Percentiles rank a stretch among this genome's conserved stretches.
These are phyloP conservation scores for Progne subis DNA, from an alignment of 2,113 vertebrate genomes.

Conservation along the genomic window DNA sequence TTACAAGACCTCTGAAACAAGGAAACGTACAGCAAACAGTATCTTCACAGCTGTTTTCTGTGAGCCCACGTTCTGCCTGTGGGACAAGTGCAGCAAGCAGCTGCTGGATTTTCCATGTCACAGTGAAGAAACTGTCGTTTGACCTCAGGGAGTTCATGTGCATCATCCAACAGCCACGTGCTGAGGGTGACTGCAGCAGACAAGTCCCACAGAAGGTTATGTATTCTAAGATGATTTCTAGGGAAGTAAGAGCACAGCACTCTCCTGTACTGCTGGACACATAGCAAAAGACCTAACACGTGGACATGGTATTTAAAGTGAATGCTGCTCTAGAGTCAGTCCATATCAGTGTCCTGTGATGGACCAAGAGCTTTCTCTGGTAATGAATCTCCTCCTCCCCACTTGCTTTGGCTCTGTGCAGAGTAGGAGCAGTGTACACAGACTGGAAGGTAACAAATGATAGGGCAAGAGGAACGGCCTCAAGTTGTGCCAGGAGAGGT, in stretches of 20 bases:
- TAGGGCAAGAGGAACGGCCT: neutral
- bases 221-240: neutral
- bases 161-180: neutral
- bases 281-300: fast-evolving
- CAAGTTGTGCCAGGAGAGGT: neutral
- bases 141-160: neutral
- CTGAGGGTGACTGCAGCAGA: neutral
- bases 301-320: neutral
- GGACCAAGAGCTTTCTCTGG: neutral
- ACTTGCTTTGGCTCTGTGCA: neutral
- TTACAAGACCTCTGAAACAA: neutral
- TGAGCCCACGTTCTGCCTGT: neutral
- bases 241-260: neutral
- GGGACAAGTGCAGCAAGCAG: neutral
- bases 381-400: neutral
- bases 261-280: neutral
- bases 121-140: neutral
- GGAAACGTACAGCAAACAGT: neutral
- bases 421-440: neutral
- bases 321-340: neutral
- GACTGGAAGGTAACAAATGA: neutral
- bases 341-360: neutral
- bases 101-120: neutral
- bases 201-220: neutral
- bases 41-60: neutral